These are phyloP conservation scores for Chrysomela aeneicollis DNA, from an alignment of 2,888 invertebrate genomes.

Conservation along the genomic window DNA sequence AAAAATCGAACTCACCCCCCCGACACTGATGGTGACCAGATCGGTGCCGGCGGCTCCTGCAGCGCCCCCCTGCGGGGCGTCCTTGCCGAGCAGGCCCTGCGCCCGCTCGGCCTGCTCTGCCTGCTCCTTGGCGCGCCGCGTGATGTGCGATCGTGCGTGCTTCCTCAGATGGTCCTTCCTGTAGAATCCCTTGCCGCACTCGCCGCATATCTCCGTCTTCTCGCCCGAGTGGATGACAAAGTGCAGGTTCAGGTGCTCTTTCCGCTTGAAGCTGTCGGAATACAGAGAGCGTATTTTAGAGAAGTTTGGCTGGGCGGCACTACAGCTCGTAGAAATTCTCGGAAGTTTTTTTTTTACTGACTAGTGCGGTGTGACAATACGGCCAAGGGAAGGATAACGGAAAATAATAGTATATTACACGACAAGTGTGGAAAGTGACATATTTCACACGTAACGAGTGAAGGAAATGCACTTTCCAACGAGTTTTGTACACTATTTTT, in stretches of 20 bases:
- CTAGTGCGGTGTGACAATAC: too few relatives aligned
- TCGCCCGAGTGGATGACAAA: slow-evolving; percentile 86
- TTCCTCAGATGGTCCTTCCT: slow-evolving; percentile 83
- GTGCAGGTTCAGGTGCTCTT: slow-evolving; percentile 84
- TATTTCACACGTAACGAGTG: too few relatives aligned
- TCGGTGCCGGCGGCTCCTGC: slow-evolving; percentile 46
- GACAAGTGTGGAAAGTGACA: too few relatives aligned
- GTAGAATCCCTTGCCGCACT: slow-evolving; percentile 82
- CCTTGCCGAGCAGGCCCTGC: slow-evolving; percentile 47
- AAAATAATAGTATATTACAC: too few relatives aligned
- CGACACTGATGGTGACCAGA: slow-evolving; percentile 58
- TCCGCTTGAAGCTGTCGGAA: slow-evolving; percentile 69
- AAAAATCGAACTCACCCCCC: slow-evolving; percentile 41
- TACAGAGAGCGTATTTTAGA: too few relatives aligned
- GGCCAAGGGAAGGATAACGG: too few relatives aligned
- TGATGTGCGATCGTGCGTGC: slow-evolving; percentile 79
- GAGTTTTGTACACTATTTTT: too few relatives aligned
- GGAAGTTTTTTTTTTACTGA: too few relatives aligned
- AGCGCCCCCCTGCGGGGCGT: slow-evolving; percentile 31
- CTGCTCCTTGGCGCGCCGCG: slow-evolving; percentile 78
- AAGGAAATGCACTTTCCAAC: too few relatives aligned
- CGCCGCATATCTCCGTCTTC: slow-evolving; percentile 80
- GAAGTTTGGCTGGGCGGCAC: too few relatives aligned
- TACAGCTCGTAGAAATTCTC: too few relatives aligned
- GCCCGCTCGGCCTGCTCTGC: slow-evolving; percentile 55